These are phyloP conservation scores for Drosophila takahashii DNA, from an alignment of 1,140 invertebrate genomes.

Conservation along the genomic window DNA sequence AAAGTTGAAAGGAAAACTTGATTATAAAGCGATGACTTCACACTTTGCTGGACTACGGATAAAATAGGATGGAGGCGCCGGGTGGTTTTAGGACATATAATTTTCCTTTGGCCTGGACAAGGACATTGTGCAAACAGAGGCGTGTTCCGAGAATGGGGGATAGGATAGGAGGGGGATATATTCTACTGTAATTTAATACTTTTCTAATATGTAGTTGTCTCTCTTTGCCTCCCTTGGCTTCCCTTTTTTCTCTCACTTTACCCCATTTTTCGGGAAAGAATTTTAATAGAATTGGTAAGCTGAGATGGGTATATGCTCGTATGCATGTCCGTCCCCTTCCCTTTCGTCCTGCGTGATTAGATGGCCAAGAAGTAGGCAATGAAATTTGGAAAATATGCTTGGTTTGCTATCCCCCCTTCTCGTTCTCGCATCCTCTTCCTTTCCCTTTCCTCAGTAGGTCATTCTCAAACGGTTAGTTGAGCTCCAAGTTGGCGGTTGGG, in stretches of 20 bases:
- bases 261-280: constrained; percentile 67
- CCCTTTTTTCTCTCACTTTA: constrained; percentile 18
- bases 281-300: constrained; percentile 81
- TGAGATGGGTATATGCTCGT: constrained; percentile 50
- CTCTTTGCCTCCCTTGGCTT: constrained; percentile 8
- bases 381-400: constrained; percentile 61
- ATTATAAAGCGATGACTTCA: constrained; percentile 84
- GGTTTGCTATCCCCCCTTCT: constrained; percentile 14
- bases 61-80: constrained; percentile 8
- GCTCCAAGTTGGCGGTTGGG: background rate
- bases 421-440: constrained; percentile 3
- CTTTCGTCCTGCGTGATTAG: constrained; percentile 53
- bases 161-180: constrained; percentile 2
- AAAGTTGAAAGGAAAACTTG: constrained; percentile 83
- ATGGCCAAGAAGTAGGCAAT: constrained; percentile 70
- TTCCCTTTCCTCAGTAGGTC: constrained; percentile 18
- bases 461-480: constrained; percentile 2
- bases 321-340: background rate
- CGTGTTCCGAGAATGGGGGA: constrained; percentile 46
- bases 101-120: constrained; percentile 61
- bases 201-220: constrained; percentile 79
- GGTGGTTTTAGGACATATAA: constrained; percentile 69
- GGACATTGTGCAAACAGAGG: constrained; percentile 78
- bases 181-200: constrained; percentile 76
- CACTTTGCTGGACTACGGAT: constrained; percentile 66